These are phyloP conservation scores for Ptiloglossa arizonensis DNA, from an alignment of 1,140 invertebrate genomes.

Conservation along the genomic window DNA sequence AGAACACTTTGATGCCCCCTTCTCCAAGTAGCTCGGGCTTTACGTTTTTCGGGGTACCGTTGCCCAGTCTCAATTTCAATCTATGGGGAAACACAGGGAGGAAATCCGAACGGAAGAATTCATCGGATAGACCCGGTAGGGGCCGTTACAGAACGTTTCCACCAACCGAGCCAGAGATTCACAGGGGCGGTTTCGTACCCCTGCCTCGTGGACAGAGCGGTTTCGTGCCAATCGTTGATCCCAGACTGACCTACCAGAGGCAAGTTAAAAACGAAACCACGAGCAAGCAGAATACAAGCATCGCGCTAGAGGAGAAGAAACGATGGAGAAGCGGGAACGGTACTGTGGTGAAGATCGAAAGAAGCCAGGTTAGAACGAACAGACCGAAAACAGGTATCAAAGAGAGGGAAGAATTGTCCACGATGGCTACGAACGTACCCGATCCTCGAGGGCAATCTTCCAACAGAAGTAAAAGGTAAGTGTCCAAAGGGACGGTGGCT, in stretches of 20 bases:
- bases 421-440: constrained; percentile 45
- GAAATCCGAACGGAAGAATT: constrained; percentile 81
- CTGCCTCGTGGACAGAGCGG: constrained; percentile 86
- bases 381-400: constrained; percentile 45
- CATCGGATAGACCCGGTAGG: constrained; percentile 69
- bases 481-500: neutral
- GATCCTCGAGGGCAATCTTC: constrained; percentile 35
- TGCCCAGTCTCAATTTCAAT: constrained; percentile 88
- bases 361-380: constrained; percentile 41
- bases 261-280: constrained; percentile 42
- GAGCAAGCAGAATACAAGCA: constrained; percentile 31
- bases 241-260: constrained; percentile 67
- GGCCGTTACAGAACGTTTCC: constrained; percentile 74
- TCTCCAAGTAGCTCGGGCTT: constrained; percentile 84
- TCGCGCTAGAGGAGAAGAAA: constrained; percentile 55
- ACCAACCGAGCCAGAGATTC: constrained; percentile 85
- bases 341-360: constrained; percentile 69
- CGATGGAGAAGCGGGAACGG: constrained; percentile 67
- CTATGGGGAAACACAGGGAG: constrained; percentile 82
- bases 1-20: constrained; percentile 63
- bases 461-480: constrained; percentile 31
- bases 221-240: constrained; percentile 86
- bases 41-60: constrained; percentile 92
- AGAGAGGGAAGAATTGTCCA: constrained; percentile 59
- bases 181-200: constrained; percentile 88